Evolutionary conservation across 1,140 invertebrate genomes (phyloP).

Genomic region (Drosophila malerkotliana): DNA sequence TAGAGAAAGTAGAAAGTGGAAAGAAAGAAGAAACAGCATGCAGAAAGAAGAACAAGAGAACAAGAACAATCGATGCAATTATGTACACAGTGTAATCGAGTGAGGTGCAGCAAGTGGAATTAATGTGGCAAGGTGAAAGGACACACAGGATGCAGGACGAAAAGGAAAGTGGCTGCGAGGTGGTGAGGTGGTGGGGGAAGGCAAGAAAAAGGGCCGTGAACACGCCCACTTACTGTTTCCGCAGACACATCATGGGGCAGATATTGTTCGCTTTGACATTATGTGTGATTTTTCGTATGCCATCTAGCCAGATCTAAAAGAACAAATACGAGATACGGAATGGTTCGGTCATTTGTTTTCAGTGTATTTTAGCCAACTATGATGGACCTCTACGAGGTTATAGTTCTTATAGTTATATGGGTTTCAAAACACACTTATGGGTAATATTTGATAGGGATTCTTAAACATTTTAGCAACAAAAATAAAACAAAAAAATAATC

Average conservation of each 20-base stretch:
- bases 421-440: neutral
- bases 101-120: slow-evolving; percentile 43
- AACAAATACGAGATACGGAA: slow-evolving; percentile 81
- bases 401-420: neutral
- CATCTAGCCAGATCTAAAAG: slow-evolving; percentile 95
- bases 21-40: slow-evolving; percentile 32
- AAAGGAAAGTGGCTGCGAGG: neutral
- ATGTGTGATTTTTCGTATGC: slow-evolving; percentile 96
- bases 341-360: neutral
- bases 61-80: slow-evolving; percentile 52
- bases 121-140: slow-evolving; percentile 25
- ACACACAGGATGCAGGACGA: slow-evolving; percentile 1
- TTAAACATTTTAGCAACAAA: no score
- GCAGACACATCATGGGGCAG: slow-evolving; percentile 98
- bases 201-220: slow-evolving; percentile 4
- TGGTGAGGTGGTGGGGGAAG: neutral
- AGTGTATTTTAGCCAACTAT: neutral
- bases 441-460: no score
- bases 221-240: slow-evolving; percentile 97
- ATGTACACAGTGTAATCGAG: slow-evolving; percentile 53
- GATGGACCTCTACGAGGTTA: neutral
- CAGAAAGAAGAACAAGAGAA: slow-evolving; percentile 30
- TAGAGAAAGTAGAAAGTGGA: slow-evolving; percentile 34
- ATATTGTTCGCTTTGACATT: slow-evolving; percentile 99
- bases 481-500: no score